A percentile compares a stretch with the other conserved stretches of the same genome.
phyloP scores from a whole-genome alignment of 2,797 vertebrate species.

The Hipposideros larvatus region DNA sequence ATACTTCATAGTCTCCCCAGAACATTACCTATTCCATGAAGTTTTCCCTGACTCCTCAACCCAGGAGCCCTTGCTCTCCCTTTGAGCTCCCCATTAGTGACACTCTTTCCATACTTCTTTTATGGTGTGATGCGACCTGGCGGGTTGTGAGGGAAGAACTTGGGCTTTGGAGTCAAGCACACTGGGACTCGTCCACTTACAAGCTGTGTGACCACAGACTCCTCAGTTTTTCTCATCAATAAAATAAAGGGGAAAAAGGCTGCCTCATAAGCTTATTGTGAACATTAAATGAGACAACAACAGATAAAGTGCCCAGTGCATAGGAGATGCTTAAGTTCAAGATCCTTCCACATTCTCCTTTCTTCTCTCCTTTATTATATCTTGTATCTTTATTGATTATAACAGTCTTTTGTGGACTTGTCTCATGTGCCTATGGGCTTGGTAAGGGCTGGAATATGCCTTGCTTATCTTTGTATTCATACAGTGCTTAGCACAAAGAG shows the following conservation, averaged over 20 bases:
- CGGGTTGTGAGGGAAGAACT: neutral
- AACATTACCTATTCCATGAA: neutral
- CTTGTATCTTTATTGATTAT: neutral
- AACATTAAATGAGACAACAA: neutral
- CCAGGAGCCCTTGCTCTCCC: neutral
- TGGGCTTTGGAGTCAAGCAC: neutral
- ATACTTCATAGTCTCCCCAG: neutral
- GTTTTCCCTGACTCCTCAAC: neutral
- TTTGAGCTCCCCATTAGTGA: neutral
- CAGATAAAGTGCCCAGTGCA: neutral
- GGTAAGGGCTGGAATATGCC: neutral
- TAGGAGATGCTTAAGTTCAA: neutral
- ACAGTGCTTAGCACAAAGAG: neutral
- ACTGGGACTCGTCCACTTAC: neutral
- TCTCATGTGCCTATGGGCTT: neutral
- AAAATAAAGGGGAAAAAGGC: neutral
- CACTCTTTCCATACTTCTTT: neutral
- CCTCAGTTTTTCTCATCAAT: conserved; percentile 3
- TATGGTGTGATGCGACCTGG: neutral
- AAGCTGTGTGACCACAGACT: neutral
- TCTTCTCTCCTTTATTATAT: neutral
- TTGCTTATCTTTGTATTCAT: conserved; percentile 30
- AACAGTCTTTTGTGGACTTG: neutral
- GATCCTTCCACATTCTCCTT: neutral
- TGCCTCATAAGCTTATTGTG: neutral